A percentile compares a stretch with the other conserved stretches of the same genome.
Evolutionary conservation across 37 sponge, comb jelly and placozoan genomes (phyloP).

Genomic region (Beroe ovata): DNA sequence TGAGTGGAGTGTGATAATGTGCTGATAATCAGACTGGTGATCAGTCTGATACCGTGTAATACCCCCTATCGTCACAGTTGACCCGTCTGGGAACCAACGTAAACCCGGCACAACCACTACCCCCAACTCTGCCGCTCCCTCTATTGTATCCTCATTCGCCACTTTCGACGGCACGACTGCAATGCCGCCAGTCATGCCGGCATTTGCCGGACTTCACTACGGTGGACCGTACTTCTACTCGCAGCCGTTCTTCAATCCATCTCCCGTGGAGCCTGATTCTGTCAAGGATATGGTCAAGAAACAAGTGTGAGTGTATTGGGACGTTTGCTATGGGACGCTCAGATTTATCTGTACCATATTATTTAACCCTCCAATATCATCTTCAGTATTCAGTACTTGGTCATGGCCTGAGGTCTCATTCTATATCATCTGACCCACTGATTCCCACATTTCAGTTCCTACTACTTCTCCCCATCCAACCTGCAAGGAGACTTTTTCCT

Average conservation of each 20-base stretch:
- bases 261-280: constrained; percentile 77
- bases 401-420: too few relatives aligned
- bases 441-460: constrained; percentile 89
- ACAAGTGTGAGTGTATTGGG: constrained; percentile 76
- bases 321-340: too few relatives aligned
- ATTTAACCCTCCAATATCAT: too few relatives aligned
- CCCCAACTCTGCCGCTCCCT: background rate
- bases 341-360: too few relatives aligned
- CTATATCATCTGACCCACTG: too few relatives aligned
- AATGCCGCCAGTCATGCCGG: constrained; percentile 53
- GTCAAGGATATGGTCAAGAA: constrained; percentile 81
- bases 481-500: constrained; percentile 82
- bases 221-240: constrained; percentile 65
- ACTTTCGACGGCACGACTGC: constrained; percentile 34
- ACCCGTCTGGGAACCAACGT: constrained; percentile 8
- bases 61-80: constrained; percentile 1
- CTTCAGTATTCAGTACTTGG: too few relatives aligned
- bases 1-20: too few relatives aligned
- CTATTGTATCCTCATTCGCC: background rate
- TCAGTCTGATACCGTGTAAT: too few relatives aligned
- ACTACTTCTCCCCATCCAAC: constrained; percentile 97
- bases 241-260: constrained; percentile 46
- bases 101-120: background rate
- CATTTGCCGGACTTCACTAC: constrained; percentile 39
- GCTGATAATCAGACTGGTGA: too few relatives aligned